Conservation (phyloP, 2,888 invertebrate species). For the Campoletis raptor region DNA sequence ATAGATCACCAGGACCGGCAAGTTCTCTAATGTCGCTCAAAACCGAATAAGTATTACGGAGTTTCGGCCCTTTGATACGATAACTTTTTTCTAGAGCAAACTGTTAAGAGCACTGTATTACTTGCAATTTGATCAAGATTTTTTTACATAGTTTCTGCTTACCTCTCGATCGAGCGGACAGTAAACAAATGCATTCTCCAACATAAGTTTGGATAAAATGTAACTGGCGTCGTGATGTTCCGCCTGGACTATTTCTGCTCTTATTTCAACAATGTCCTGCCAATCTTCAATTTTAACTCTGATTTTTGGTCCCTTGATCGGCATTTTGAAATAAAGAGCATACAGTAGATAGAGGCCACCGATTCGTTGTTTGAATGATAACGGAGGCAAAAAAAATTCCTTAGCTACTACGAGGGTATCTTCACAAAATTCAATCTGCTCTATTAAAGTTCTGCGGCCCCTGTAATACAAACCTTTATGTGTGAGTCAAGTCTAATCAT, state of each 20-base stretch:
- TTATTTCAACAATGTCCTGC: conserved; percentile 76
- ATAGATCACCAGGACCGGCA: conserved; percentile 70
- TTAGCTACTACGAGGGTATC: conserved; percentile 79
- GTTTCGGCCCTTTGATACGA: conserved; percentile 56
- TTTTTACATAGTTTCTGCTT: conserved; percentile 7
- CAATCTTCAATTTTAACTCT: conserved; percentile 78
- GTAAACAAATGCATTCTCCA: conserved; percentile 77
- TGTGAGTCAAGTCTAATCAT: not conserved
- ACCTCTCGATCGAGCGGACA: conserved; percentile 79
- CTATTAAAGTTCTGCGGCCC: conserved; percentile 73
- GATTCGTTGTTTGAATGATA: conserved; percentile 77
- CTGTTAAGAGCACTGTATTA: conserved; percentile 68
- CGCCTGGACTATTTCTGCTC: conserved; percentile 76
- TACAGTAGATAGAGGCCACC: conserved; percentile 81
- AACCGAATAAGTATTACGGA: conserved; percentile 74
- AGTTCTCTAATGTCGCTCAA: conserved; percentile 73
- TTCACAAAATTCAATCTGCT: conserved; percentile 81
- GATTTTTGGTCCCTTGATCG: conserved; percentile 77
- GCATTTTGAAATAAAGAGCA: conserved; percentile 81
- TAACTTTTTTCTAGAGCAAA: conserved; percentile 78
- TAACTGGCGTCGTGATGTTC: conserved; percentile 82
- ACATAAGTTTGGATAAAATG: conserved; percentile 80
- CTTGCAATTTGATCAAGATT: not conserved
- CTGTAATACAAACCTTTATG: conserved; percentile 66
- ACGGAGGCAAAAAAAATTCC: conserved; percentile 75